Evolutionary conservation across 1,140 invertebrate species (phyloP), one percentile per base, ranked within the genome.

Genomic region (Neodiprion lecontei): DNA sequence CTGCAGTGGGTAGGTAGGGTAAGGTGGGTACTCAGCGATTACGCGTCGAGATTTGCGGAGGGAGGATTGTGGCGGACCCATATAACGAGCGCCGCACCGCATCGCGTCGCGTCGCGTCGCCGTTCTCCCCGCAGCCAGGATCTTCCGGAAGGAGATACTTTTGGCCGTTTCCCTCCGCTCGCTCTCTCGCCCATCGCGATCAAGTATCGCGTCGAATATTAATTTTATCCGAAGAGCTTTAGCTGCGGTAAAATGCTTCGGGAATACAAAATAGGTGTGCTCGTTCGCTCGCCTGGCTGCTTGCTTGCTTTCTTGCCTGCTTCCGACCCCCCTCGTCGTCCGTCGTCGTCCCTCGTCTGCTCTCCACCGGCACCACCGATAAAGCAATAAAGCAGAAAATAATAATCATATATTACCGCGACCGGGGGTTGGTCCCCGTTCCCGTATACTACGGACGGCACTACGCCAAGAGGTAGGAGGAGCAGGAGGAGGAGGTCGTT

Each of bases 331-430:
- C 28, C 28, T 40, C 28, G 28, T 40, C 5, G 28, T 40, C 28
- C 28, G 2, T 40, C 28, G 28, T 40, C 28, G 28, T 40, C 28
- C 28, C 28, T 40, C 28, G 28, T 40, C 28, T 40, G 28, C 28
- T 40, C 28, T 40, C 28, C 28, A 40, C 28, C 28, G 28, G 28
- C 53, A 61, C 53, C 53, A 61, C 53, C 53, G 53, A 61, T 61
- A 61, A 61, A 61, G 53, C 53, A 61, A 61, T 61, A 61, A 61
- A 61, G 53, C 53, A 61, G 53, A 61, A 61, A 61, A 61, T 61
- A 61, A 61, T 61, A 61, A 61, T 61, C 53, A 61, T 61, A 61
- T 61, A 61, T 61, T 61, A 61, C n/a, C 4, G 53, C 5, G 11
- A 5, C 11, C 53, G 53, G 8, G 53, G 53, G 53, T 61, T 17